phyloP scores from a whole-genome alignment of 2,888 invertebrate genomes.

The Geophilus truncorum region DNA sequence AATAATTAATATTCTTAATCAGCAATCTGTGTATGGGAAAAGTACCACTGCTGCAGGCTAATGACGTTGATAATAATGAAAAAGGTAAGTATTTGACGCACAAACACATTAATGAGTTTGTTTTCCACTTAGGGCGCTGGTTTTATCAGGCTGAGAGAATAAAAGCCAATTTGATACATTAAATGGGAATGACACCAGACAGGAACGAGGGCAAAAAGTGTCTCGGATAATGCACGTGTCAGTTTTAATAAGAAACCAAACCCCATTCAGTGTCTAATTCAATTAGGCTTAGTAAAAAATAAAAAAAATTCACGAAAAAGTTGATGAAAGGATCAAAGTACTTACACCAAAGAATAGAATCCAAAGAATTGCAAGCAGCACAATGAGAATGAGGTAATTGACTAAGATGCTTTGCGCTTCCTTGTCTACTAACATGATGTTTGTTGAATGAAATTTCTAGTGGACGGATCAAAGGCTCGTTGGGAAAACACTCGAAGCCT shows the following conservation, averaged over 20 bases:
- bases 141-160: background rate
- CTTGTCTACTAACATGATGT: slow-evolving; percentile 32
- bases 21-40: no score
- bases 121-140: background rate
- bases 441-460: background rate
- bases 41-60: no score
- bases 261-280: background rate
- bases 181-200: background rate
- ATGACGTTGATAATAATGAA: no score
- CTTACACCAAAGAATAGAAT: slow-evolving; percentile 42
- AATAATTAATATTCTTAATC: no score
- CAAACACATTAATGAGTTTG: background rate
- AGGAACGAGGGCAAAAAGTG: background rate
- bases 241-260: background rate
- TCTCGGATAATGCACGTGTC: background rate
- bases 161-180: background rate
- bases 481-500: background rate
- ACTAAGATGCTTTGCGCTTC: slow-evolving; percentile 38
- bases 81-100: no score
- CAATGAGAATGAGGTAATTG: slow-evolving; percentile 42
- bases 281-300: background rate
- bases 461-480: background rate
- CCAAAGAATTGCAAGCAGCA: slow-evolving; percentile 41
- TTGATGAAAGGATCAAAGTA: background rate
- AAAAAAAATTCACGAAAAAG: background rate